Evolutionary conservation across 2,113 vertebrate genomes (phyloP).

Genomic region (Vireo altiloquus): DNA sequence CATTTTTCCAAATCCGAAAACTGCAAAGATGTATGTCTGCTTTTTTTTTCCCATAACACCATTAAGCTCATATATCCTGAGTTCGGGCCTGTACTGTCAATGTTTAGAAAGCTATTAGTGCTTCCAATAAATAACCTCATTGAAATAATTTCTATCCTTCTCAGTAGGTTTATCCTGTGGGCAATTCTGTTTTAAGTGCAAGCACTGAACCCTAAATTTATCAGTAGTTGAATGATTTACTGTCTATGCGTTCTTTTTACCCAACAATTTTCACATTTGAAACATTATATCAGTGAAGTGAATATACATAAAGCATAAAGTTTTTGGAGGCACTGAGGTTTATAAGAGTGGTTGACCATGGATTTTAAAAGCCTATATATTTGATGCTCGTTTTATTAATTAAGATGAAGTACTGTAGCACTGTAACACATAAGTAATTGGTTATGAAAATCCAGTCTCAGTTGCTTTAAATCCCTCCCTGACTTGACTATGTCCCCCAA

Average conservation of each 20-base stretch:
- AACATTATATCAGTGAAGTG: background rate
- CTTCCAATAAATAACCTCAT: background rate
- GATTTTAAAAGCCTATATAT: background rate
- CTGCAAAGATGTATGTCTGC: slow-evolving; percentile 86
- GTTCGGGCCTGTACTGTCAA: background rate
- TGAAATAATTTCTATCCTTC: background rate
- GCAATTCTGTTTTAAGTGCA: background rate
- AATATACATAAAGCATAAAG: background rate
- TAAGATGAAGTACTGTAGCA: background rate
- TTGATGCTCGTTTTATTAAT: background rate
- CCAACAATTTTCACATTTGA: background rate
- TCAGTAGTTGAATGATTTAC: background rate
- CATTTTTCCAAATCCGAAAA: slow-evolving; percentile 95
- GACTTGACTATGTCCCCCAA: background rate
- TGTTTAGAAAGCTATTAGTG: background rate
- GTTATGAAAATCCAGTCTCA: background rate
- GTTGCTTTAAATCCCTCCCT: background rate
- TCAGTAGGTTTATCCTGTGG: background rate
- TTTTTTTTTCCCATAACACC: background rate
- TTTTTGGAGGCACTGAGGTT: background rate
- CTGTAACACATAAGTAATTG: background rate
- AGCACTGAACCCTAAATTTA: background rate
- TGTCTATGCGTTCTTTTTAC: background rate
- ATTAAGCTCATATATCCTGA: background rate
- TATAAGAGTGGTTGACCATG: background rate